Evolutionary conservation across 2,888 invertebrate genomes (phyloP).

Genomic region (Volucella inanis): DNA sequence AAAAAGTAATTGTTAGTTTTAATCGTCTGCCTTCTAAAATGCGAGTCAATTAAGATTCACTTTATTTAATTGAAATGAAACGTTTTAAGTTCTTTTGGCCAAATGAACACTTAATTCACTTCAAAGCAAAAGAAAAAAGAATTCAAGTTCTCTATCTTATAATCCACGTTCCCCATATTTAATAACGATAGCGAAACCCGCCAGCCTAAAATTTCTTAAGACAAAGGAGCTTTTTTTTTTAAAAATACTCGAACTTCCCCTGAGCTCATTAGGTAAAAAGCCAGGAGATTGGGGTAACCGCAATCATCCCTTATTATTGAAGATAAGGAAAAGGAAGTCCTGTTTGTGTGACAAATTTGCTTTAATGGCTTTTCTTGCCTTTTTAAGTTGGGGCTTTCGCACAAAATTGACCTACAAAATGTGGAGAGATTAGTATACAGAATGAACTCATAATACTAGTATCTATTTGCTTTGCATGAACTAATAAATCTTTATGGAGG

Average conservation of each 20-base stretch:
- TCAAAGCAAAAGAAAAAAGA: slow-evolving; percentile 33
- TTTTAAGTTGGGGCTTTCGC: not conserved
- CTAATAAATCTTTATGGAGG: not conserved
- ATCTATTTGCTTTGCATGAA: not conserved
- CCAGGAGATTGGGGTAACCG: slow-evolving; percentile 20
- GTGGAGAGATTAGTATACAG: slow-evolving; percentile 5
- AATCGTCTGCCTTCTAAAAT: not conserved
- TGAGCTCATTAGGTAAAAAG: slow-evolving; percentile 29
- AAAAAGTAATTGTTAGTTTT: not conserved
- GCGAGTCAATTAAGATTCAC: slow-evolving; percentile 37
- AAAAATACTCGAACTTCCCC: slow-evolving; percentile 14
- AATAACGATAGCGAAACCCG: slow-evolving; percentile 16
- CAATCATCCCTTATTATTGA: slow-evolving; percentile 41
- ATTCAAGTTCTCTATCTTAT: slow-evolving; percentile 13
- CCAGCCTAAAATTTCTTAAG: slow-evolving; percentile 7
- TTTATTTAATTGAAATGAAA: slow-evolving; percentile 42
- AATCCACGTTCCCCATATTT: slow-evolving; percentile 24
- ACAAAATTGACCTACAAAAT: slow-evolving; percentile 6
- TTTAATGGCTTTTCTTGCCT: slow-evolving; percentile 34
- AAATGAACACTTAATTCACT: slow-evolving; percentile 21
- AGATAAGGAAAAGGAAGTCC: slow-evolving; percentile 42
- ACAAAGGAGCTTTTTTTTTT: slow-evolving; percentile 20
- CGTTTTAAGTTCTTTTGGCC: slow-evolving; percentile 26
- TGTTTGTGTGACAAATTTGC: slow-evolving; percentile 38
- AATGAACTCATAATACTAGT: slow-evolving; percentile 6